Conservation (phyloP, 2,888 invertebrate genomes). For the Papilio elwesi region DNA sequence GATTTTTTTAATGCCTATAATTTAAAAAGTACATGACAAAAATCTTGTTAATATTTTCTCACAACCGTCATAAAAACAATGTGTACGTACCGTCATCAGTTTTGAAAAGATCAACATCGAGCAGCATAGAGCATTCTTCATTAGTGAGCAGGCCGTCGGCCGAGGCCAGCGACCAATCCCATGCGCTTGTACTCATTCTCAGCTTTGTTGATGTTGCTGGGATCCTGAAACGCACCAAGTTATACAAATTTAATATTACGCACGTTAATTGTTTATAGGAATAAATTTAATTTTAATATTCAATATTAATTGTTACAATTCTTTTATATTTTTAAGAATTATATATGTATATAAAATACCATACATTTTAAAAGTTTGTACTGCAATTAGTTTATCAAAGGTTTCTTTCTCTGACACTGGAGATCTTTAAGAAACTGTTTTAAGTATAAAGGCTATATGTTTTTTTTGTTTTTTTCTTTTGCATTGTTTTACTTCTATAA, state of each 20-base stretch:
- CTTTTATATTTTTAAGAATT: background rate
- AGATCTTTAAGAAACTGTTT: too few species aligned
- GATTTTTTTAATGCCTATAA: too few species aligned
- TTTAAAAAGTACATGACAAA: too few species aligned
- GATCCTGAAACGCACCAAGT: slow-evolving; percentile 60
- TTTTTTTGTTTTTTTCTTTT: too few species aligned
- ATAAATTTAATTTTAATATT: too few species aligned
- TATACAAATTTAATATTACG: slow-evolving; percentile 4
- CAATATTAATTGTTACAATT: too few species aligned
- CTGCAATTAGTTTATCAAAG: too few species aligned
- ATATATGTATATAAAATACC: background rate
- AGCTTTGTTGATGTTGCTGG: slow-evolving; percentile 50
- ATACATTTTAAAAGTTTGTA: too few species aligned
- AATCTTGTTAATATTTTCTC: too few species aligned
- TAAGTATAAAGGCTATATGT: too few species aligned
- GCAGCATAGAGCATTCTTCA: slow-evolving; percentile 77
- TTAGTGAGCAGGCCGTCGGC: slow-evolving; percentile 78
- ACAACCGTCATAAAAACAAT: background rate
- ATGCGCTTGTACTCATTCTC: slow-evolving; percentile 73
- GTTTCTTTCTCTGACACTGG: too few species aligned
- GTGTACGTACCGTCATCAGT: slow-evolving; percentile 65
- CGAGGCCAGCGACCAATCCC: slow-evolving; percentile 76
- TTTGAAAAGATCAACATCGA: slow-evolving; percentile 74
- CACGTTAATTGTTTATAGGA: background rate
- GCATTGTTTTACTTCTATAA: too few species aligned